Evolutionary conservation across 2,113 vertebrate genomes (phyloP).

Genomic region (Synchiropus splendidus): DNA sequence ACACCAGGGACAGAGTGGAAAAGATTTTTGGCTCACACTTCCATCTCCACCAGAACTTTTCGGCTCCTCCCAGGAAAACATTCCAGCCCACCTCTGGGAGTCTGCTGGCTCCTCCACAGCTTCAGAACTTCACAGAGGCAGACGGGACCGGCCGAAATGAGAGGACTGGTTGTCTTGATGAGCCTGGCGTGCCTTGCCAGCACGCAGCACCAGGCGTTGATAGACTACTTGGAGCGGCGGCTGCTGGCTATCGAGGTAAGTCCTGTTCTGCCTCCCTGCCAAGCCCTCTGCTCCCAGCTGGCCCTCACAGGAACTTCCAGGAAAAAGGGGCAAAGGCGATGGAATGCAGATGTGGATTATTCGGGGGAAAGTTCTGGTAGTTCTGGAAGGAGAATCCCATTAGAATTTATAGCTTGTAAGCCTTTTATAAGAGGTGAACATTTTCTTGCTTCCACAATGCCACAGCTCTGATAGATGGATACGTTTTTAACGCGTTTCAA

Average conservation of each 20-base stretch:
- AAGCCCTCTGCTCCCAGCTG: conserved; percentile 44
- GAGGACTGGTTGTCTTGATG: conserved; percentile 50
- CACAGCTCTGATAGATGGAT: too few species aligned
- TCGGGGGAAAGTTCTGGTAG: conserved; percentile 23
- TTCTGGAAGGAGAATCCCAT: too few species aligned
- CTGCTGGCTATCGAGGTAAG: conserved; percentile 74
- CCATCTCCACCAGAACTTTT: conserved; percentile 46
- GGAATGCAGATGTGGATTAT: conserved; percentile 47
- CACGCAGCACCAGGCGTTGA: conserved; percentile 69
- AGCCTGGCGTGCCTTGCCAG: conserved; percentile 47
- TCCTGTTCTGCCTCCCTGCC: conserved; percentile 29
- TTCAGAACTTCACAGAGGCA: conserved; percentile 17
- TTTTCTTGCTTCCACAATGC: too few species aligned
- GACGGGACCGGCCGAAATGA: conserved; percentile 48
- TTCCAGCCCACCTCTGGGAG: conserved; percentile 60
- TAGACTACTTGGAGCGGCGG: conserved; percentile 71
- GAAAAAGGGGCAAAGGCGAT: conserved; percentile 25
- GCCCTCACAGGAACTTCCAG: conserved; percentile 37
- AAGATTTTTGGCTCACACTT: conserved; percentile 8
- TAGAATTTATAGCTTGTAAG: too few species aligned
- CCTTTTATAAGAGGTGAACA: too few species aligned
- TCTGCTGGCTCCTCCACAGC: conserved; percentile 40
- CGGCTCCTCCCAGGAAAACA: conserved; percentile 62
- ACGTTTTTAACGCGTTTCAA: too few species aligned
- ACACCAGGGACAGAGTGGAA: too few species aligned